These are phyloP conservation scores for Eumacrocentrus americanus DNA, from an alignment of 2,888 invertebrate species.

Conservation along the genomic window DNA sequence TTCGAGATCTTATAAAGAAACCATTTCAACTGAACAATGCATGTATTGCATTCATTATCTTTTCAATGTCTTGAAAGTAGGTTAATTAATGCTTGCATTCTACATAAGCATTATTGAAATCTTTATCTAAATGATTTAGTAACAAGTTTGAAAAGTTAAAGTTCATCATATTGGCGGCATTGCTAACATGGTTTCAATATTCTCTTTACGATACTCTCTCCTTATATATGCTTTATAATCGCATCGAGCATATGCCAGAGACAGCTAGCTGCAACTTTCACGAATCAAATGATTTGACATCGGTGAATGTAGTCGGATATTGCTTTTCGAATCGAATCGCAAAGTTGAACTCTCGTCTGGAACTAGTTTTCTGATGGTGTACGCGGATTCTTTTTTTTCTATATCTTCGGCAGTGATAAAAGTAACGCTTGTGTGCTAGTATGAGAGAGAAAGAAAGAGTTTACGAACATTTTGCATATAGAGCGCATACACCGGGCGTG, in stretches of 20 bases:
- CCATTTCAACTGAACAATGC: no score
- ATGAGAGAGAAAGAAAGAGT: slow-evolving; percentile 18
- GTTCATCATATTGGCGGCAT: no score
- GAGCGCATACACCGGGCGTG: slow-evolving; percentile 36
- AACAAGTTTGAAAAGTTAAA: no score
- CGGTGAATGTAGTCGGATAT: neutral
- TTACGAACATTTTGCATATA: slow-evolving; percentile 31
- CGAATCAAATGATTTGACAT: neutral
- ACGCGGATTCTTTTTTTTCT: neutral
- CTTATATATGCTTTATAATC: no score
- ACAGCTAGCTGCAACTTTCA: neutral
- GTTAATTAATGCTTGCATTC: no score
- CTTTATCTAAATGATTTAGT: no score
- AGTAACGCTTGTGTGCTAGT: slow-evolving; percentile 2
- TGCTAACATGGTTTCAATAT: no score
- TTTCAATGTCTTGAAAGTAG: no score
- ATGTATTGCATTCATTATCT: no score
- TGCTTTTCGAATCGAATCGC: slow-evolving; percentile 10
- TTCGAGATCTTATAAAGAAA: no score
- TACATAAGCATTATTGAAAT: no score
- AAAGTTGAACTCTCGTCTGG: slow-evolving; percentile 14
- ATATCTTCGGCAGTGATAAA: slow-evolving; percentile 6
- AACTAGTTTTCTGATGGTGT: slow-evolving; percentile 11
- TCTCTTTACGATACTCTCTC: no score
- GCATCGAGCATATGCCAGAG: neutral